Evolutionary conservation across 1,140 invertebrate genomes (phyloP), one percentile per base, ranked within the genome.

Genomic region (Lamellibrachia luymesi): DNA sequence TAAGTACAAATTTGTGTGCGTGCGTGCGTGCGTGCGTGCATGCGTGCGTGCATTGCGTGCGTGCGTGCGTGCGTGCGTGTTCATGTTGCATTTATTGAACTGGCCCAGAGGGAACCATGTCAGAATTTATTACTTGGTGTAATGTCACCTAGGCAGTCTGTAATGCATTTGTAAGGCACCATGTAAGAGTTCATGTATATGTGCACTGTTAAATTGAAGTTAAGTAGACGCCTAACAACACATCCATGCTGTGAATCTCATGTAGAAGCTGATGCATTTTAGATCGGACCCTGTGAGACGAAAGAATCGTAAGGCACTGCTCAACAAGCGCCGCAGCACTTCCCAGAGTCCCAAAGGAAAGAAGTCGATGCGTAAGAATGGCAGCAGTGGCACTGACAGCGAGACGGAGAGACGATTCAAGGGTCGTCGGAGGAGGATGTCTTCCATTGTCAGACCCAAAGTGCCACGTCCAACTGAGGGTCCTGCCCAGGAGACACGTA

Each of bases 281-380:
- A 91, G 90, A 51, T 91, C 90, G 6, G 90, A 91, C 50, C 90
- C 90, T 50, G 17, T 91, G 8, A 91, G 50, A 91, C 90, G 90
- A 10, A 91, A 51, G 90, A 91, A 51, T 91, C 90, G 90, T 38
- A 49, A 51, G 17, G 38, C 50, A 49, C 50, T 51, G 38, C 38
- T 50, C 90, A 51, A 51, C 10, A 91, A 51, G 6, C 90, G 90
- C 2, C 90, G 90, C 90, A 91, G 90, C 17, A 50, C 90, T 51
- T 91, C 90, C 50, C 49, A 49, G 49, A 91, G 90, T 91, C 90
- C 90, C 38, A 91, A 91, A 5, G 64, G 64, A 80, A 80, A 80
- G 64, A 80, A 80, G 64, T 80, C 64, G 25, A 80, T 80, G 64
- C 64, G 64, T 80, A 80, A 80, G 17, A 80, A 80, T 22, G 64